Conservation (phyloP, 2,113 vertebrate species). For the Puntigrus tetrazona region DNA sequence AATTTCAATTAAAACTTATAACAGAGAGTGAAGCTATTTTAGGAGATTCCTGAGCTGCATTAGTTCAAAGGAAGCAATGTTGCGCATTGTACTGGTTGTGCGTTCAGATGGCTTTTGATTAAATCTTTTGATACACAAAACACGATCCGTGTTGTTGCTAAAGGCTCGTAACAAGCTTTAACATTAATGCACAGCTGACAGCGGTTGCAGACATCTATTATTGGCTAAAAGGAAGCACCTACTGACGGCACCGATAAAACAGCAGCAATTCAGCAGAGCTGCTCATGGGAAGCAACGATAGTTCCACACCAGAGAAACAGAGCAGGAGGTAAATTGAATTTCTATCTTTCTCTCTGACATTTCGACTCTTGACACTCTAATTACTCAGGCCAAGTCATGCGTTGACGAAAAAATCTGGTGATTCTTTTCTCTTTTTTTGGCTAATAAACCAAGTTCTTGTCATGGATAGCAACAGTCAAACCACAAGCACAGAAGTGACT, state of each 20-base stretch:
- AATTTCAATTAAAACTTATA: background rate
- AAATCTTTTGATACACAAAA: constrained; percentile 11
- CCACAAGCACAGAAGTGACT: constrained; percentile 28
- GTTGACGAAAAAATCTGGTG: constrained; percentile 43
- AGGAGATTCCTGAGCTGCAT: background rate
- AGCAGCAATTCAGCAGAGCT: constrained; percentile 24
- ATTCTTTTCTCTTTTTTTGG: constrained; percentile 18
- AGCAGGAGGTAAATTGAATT: constrained; percentile 46
- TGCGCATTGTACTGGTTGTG: background rate
- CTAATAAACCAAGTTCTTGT: constrained; percentile 44
- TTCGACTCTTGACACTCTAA: constrained; percentile 55
- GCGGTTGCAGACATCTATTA: constrained; percentile 31
- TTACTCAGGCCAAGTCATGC: constrained; percentile 46
- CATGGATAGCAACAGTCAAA: constrained; percentile 46
- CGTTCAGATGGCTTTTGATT: constrained; percentile 1
- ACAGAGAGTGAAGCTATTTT: constrained; percentile 3
- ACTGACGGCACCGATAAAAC: constrained; percentile 35
- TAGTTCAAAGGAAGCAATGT: constrained; percentile 9
- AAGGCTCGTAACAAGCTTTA: constrained; percentile 19
- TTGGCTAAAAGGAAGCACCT: constrained; percentile 33
- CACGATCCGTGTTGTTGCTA: background rate
- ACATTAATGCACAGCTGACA: constrained; percentile 28
- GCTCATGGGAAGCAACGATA: constrained; percentile 19
- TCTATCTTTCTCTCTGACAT: constrained; percentile 50
- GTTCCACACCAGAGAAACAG: constrained; percentile 38